Conservation (phyloP, 1,140 invertebrate species). For the Sitobion miscanthi region DNA sequence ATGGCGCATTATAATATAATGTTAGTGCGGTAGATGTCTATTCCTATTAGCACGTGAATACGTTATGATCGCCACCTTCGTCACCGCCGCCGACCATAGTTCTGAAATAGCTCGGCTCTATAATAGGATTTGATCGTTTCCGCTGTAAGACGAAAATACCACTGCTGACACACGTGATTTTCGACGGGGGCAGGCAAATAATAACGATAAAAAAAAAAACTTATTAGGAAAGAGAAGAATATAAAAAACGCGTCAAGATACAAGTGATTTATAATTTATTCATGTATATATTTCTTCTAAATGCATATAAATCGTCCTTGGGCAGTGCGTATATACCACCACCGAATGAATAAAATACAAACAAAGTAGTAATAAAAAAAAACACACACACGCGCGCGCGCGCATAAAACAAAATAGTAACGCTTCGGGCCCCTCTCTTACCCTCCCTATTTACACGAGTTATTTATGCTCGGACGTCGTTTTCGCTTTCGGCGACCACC, state of each 20-base stretch:
- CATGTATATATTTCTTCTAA: slow-evolving; percentile 38
- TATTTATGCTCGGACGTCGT: slow-evolving; percentile 33
- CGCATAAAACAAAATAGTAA: slow-evolving; percentile 20
- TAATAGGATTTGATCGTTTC: slow-evolving; percentile 31
- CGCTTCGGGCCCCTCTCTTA: background rate
- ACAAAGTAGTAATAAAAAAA: slow-evolving; percentile 42
- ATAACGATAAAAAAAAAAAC: slow-evolving; percentile 31
- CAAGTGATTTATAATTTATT: slow-evolving; percentile 55
- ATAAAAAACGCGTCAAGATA: slow-evolving; percentile 46
- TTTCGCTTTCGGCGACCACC: slow-evolving; percentile 51
- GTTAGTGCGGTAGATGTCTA: background rate
- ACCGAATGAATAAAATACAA: slow-evolving; percentile 48
- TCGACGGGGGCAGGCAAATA: background rate
- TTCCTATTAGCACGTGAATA: slow-evolving; percentile 28
- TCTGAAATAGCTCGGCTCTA: slow-evolving; percentile 21
- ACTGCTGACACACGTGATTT: slow-evolving; percentile 27
- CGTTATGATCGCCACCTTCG: background rate
- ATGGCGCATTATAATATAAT: background rate
- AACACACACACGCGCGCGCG: background rate
- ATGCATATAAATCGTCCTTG: slow-evolving; percentile 50
- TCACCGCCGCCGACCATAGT: background rate
- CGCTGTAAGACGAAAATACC: slow-evolving; percentile 21
- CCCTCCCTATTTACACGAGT: slow-evolving; percentile 19
- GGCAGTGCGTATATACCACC: slow-evolving; percentile 13
- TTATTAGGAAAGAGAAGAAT: slow-evolving; percentile 35